Evolutionary conservation across 35 echinoderm and acorn worm species (phyloP).

Genomic region (Nesometra sesokonis): DNA sequence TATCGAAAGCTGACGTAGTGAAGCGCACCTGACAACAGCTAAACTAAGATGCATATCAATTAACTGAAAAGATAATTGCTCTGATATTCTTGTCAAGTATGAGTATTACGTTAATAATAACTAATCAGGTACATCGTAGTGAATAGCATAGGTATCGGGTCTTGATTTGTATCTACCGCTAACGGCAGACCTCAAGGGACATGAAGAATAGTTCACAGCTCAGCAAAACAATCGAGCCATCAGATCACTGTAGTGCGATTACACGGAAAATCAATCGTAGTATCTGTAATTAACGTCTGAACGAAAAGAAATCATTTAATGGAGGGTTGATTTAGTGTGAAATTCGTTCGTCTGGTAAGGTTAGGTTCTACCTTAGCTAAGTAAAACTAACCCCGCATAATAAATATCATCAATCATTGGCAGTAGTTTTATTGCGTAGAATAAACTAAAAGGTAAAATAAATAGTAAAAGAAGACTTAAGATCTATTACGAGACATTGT

Average conservation of each 20-base stretch:
- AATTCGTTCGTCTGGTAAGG: not conserved
- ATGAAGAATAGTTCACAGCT: no score
- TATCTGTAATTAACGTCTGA: not conserved
- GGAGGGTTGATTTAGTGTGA: not conserved
- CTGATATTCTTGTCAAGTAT: not conserved
- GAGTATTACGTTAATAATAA: not conserved
- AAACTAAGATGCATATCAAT: not conserved
- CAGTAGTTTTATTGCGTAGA: no score
- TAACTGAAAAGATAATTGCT: not conserved
- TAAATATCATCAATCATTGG: no score
- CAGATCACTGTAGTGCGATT: not conserved
- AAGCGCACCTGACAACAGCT: not conserved
- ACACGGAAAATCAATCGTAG: not conserved
- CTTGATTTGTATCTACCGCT: not conserved
- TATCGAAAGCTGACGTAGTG: no score
- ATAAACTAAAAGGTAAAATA: no score
- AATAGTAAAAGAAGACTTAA: no score
- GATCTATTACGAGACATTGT: no score
- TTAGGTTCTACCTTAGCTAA: not conserved
- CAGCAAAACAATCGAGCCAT: not conserved
- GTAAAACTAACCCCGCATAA: no score
- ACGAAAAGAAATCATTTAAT: not conserved
- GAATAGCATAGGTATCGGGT: not conserved
- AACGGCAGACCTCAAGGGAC: not conserved
- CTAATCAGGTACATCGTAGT: not conserved